Conservation (phyloP, 92 coral and sea anemone species). For the Palythoa heliodiscus region DNA sequence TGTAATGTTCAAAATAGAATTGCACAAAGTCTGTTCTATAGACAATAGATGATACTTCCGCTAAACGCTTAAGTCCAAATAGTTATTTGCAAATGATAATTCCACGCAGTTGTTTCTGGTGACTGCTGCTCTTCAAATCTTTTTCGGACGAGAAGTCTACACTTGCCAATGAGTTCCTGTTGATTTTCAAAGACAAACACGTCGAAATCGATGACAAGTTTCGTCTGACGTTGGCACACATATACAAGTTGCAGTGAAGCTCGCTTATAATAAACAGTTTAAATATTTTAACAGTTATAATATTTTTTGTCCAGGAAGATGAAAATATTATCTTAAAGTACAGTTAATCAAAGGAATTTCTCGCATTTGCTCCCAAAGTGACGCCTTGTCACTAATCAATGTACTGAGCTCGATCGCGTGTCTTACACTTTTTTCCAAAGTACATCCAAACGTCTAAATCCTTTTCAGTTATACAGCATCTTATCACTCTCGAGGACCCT, state of each 20-base stretch:
- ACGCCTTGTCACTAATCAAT: background rate
- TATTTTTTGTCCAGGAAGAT: background rate
- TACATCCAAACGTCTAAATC: background rate
- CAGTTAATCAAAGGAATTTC: background rate
- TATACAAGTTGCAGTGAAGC: background rate
- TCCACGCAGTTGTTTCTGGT: background rate
- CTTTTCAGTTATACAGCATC: background rate
- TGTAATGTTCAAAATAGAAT: background rate
- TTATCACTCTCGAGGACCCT: background rate
- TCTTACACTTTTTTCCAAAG: background rate
- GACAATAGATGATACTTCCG: background rate
- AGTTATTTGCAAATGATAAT: background rate
- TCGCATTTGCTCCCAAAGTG: conserved; percentile 9
- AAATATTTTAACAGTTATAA: background rate
- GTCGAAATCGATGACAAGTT: conserved; percentile 14
- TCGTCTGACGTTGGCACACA: conserved; percentile 12
- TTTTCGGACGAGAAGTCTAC: background rate
- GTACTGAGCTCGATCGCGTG: conserved; percentile 22
- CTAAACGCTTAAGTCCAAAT: background rate
- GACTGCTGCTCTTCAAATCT: background rate
- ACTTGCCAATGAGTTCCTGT: background rate
- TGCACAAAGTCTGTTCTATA: background rate
- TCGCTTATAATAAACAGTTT: background rate
- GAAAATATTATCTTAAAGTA: background rate
- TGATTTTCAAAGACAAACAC: background rate